Percentiles rank a stretch among this genome's conserved stretches.
Conservation (phyloP, 35 echinoderm and acorn worm species). For the Acanthaster planci region DNA sequence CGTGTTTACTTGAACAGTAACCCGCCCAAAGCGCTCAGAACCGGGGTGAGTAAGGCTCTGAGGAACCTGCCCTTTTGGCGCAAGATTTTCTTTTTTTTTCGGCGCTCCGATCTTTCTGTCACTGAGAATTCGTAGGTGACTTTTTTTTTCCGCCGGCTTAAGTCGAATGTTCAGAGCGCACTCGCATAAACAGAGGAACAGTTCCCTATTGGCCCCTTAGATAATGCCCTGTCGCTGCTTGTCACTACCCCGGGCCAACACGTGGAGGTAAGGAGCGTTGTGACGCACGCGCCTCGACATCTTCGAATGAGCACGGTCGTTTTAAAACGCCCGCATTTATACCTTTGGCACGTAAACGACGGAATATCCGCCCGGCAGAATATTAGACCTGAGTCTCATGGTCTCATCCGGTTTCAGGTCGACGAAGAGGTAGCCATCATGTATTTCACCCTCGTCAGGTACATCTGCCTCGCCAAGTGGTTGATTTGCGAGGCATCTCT, state of each 20-base stretch:
- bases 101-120: constrained; percentile 34
- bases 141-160: constrained; percentile 30
- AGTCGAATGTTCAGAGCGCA: constrained; percentile 52
- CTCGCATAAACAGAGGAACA: constrained; percentile 60
- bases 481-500: constrained; percentile 49
- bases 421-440: constrained; percentile 38
- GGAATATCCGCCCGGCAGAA: neutral
- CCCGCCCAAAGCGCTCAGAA: neutral
- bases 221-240: constrained; percentile 62
- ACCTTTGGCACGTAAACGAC: constrained; percentile 9
- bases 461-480: constrained; percentile 54
- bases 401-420: constrained; percentile 43
- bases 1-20: constrained; percentile 12
- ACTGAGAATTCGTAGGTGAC: constrained; percentile 40
- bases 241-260: constrained; percentile 49
- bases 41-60: neutral
- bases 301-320: neutral
- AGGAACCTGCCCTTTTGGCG: constrained; percentile 53
- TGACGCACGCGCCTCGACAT: constrained; percentile 49
- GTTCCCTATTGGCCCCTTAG: constrained; percentile 41
- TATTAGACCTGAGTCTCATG: constrained; percentile 33
- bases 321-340: constrained; percentile 9
- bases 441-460: constrained; percentile 33
- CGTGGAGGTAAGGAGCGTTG: constrained; percentile 51
- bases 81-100: constrained; percentile 30